These are phyloP conservation scores for Zeuzera pyrina DNA, from an alignment of 2,888 invertebrate species.

Conservation along the genomic window DNA sequence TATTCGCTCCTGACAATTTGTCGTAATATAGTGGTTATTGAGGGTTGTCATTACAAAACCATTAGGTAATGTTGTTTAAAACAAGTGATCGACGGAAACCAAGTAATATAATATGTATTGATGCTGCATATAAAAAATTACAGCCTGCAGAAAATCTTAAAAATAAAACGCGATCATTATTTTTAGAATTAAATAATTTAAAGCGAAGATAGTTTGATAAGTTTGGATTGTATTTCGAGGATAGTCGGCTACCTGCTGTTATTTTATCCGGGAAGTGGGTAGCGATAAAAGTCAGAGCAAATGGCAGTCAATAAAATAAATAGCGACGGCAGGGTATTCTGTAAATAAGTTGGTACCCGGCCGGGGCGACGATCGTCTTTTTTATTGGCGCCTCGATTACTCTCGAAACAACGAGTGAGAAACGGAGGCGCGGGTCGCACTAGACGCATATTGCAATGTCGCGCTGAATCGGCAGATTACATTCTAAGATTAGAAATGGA, in stretches of 20 bases:
- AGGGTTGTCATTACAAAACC: no score
- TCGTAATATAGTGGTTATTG: no score
- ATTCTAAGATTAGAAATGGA: conserved; percentile 57
- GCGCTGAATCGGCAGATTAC: conserved; percentile 60
- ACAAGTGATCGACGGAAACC: no score
- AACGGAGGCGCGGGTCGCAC: conserved; percentile 24
- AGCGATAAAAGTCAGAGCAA: conserved; percentile 70
- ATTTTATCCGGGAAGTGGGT: conserved; percentile 64
- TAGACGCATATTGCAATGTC: conserved; percentile 48
- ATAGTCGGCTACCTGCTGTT: conserved; percentile 50
- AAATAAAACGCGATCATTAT: no score
- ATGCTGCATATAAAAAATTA: no score
- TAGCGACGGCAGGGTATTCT: conserved; percentile 70
- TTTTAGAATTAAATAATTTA: no score
- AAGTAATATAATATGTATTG: no score
- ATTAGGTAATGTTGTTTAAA: no score
- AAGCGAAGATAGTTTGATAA: no score
- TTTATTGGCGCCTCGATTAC: conserved; percentile 74
- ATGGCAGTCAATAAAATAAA: conserved; percentile 74
- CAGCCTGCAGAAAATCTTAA: no score
- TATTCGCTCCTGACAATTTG: no score
- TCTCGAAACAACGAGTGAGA: conserved; percentile 68
- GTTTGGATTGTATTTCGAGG: no score
- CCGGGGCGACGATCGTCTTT: conserved; percentile 71
- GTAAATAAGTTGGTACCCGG: conserved; percentile 65